Conservation (phyloP, 2,113 vertebrate species). For the Gila orcuttii region DNA sequence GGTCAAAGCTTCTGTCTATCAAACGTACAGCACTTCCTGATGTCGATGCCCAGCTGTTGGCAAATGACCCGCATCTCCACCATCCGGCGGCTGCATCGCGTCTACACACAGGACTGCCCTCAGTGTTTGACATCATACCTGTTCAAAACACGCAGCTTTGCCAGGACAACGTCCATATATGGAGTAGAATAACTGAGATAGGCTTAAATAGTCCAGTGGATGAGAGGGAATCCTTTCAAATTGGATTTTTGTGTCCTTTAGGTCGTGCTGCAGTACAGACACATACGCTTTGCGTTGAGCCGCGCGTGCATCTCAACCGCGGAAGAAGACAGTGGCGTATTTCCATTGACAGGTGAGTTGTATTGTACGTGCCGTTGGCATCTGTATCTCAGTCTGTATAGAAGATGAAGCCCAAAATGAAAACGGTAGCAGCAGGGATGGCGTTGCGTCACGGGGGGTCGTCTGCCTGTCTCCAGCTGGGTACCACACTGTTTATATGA, state of each 20-base stretch:
- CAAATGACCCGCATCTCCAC: slow-evolving; percentile 33
- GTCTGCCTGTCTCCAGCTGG: background rate
- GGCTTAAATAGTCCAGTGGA: background rate
- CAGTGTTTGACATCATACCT: background rate
- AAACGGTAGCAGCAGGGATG: slow-evolving; percentile 16
- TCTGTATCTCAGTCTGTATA: background rate
- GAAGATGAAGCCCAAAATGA: background rate
- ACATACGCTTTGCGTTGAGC: background rate
- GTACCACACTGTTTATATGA: slow-evolving; percentile 27
- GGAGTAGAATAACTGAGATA: background rate
- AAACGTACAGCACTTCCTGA: slow-evolving; percentile 58
- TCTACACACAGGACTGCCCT: background rate
- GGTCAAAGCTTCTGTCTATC: slow-evolving; percentile 41
- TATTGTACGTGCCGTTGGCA: background rate
- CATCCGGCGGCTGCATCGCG: slow-evolving; percentile 28
- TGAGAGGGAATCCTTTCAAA: slow-evolving; percentile 31
- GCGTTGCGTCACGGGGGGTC: slow-evolving; percentile 27
- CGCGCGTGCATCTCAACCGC: slow-evolving; percentile 4
- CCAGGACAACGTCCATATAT: background rate
- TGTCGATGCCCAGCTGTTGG: slow-evolving; percentile 56
- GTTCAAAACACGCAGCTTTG: background rate
- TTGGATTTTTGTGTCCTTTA: slow-evolving; percentile 20
- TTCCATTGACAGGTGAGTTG: slow-evolving; percentile 47
- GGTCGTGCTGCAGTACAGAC: slow-evolving; percentile 20
- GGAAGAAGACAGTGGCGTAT: background rate